Evolutionary conservation across 1,140 invertebrate genomes (phyloP), one percentile per base, ranked within the genome.

Genomic region (Capitella teleta): DNA sequence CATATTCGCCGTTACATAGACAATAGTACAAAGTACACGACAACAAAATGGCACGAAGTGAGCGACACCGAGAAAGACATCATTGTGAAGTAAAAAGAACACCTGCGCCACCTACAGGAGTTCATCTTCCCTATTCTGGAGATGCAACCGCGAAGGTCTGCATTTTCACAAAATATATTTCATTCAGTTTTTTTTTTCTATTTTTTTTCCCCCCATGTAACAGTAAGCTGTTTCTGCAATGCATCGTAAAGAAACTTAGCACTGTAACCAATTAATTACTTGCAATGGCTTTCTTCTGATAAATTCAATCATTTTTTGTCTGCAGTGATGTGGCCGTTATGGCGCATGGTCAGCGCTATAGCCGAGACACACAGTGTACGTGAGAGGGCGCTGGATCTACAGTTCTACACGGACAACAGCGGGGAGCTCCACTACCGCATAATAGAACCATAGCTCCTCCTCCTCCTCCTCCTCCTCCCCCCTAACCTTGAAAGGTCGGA

Each of bases 371-470:
- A 85, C 81, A 10, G 80, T 81, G 14, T 85, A 83, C 56, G 76
- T 86, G 36, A 75, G 79, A 54, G 83, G 84, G 25, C 78, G 78
- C 61, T 86, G 84, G 84, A 78, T 85, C 24, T 79, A n/a, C n/a
- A n/a, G n/a, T n/a, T n/a, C n/a, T n/a, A 78, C 57, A 56, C 57
- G 8, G 61, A 62, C 43, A 78, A 78, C 49, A 78, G 80, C 53
- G 72, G 77, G 45, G 80, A 86, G 68, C 68, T 80, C 18, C 79
- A 82, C 51, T 82, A 85, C 68, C 75, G 77, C 37, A 83, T 87
- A 55, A 81, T 85, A 37, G 82, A 82, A 12, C 82, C 85, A 16
- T 80, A 79, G 8, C 65, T 87, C 51, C 85, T 85, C 70, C 64
- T 89, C 21, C 68, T 85, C 50, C 74, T 79, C 48, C 76, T 88